phyloP scores from a whole-genome alignment of 2,888 invertebrate genomes.

The Eilema caniola region DNA sequence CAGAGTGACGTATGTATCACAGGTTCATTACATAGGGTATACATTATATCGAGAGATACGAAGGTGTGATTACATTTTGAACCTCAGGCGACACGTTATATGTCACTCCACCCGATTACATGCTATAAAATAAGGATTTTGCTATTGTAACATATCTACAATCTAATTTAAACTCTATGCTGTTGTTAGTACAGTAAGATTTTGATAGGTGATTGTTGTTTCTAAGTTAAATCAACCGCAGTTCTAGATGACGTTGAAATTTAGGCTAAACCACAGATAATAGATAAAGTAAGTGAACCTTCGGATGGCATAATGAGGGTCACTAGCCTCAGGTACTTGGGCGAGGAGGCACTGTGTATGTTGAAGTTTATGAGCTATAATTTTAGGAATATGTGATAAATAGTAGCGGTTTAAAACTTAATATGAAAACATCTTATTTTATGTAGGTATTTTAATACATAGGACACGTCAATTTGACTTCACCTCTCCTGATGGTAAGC shows the following conservation, averaged over 20 bases:
- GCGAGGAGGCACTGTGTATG: background rate
- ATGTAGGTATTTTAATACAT: too few species aligned
- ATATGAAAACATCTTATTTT: too few species aligned
- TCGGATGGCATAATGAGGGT: conserved; percentile 28
- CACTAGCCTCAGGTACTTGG: conserved; percentile 34
- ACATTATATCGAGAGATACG: conserved; percentile 27
- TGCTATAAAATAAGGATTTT: conserved; percentile 47
- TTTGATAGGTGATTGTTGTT: conserved; percentile 8
- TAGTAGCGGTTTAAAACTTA: too few species aligned
- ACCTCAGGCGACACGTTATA: conserved; percentile 34
- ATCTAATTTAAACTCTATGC: conserved; percentile 22
- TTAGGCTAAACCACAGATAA: conserved; percentile 46
- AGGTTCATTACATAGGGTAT: conserved; percentile 19
- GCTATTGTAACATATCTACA: conserved; percentile 10
- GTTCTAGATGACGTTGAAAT: conserved; percentile 41
- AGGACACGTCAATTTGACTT: too few species aligned
- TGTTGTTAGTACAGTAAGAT: conserved; percentile 16
- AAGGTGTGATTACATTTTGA: conserved; percentile 37
- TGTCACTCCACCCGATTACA: conserved; percentile 40
- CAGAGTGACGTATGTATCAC: conserved; percentile 16
- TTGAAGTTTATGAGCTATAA: background rate
- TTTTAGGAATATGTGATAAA: conserved; percentile 29
- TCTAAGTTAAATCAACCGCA: conserved; percentile 34
- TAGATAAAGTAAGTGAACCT: conserved; percentile 47
- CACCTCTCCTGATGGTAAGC: too few species aligned